These are phyloP conservation scores for Bucorvus abyssinicus DNA, from an alignment of 2,797 vertebrate genomes.

Conservation along the genomic window DNA sequence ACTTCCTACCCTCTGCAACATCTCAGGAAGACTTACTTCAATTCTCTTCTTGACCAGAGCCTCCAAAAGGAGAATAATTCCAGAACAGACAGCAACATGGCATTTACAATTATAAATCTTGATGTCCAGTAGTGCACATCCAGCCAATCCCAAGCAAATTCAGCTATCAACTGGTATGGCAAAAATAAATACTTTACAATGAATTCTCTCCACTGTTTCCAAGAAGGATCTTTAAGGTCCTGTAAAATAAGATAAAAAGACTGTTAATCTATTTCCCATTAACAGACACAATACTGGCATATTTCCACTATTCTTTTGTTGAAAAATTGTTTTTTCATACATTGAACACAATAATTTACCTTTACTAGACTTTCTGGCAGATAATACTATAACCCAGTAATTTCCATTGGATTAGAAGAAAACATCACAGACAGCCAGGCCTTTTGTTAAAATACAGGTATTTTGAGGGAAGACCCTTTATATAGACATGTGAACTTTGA, in stretches of 20 bases:
- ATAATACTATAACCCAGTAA: not conserved
- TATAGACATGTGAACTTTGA: not conserved
- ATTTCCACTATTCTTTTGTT: not conserved
- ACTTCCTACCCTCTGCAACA: not conserved
- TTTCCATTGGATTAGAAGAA: not conserved
- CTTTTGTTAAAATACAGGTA: not conserved
- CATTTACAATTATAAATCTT: constrained; percentile 89
- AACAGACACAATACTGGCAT: not conserved
- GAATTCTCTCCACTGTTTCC: constrained; percentile 92
- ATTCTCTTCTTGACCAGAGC: constrained; percentile 82
- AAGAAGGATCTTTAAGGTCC: constrained; percentile 83
- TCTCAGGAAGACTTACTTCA: constrained; percentile 79
- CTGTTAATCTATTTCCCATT: not conserved
- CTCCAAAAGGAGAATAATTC: constrained; percentile 87
- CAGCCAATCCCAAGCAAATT: constrained; percentile 96
- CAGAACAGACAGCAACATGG: constrained; percentile 88
- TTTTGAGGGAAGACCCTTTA: not conserved
- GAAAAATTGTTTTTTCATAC: not conserved
- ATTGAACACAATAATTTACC: not conserved
- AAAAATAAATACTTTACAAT: constrained; percentile 88
- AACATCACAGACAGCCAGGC: not conserved
- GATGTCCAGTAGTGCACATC: constrained; percentile 93
- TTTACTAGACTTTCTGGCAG: not conserved
- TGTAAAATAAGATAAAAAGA: constrained; percentile 18
- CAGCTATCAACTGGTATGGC: constrained; percentile 92